Evolutionary conservation across 2,797 vertebrate species (phyloP), one percentile per base, ranked within the genome.

Genomic region (Enteromius mattozi): DNA sequence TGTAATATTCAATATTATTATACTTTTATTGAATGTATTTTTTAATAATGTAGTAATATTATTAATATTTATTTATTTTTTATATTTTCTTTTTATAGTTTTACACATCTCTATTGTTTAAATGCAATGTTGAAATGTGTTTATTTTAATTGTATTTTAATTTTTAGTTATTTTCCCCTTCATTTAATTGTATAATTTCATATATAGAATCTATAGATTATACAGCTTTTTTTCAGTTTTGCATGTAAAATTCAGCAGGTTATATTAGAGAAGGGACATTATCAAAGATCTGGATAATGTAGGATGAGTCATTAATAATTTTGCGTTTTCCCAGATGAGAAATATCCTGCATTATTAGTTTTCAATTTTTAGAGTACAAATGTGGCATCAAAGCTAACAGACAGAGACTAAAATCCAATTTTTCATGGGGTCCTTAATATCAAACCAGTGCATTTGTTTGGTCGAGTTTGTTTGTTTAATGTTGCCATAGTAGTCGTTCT

Each of bases 401-500:
- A 14, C 30, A 33, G 30, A 49, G 33, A 59, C 35, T 12, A 2
- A 24, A 77, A 42, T 61, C 1, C n/a, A 24, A 42, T 24, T 77
- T 40, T 59, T 59, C 35, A 24, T 59, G 54, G 17, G 47, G 30
- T n/a, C 7, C 56, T 45, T 71, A n/a, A 45, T 61, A 72, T 51
- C 40, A 47, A 81, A 51, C 51, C 16, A 10, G 51, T 45, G 24
- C 68, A 47, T 27, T 16, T 16, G 72, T 63, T 85, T 8, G 42
- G 7, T 65, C 1, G 68, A 80, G 65, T 72, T 80, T 88, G 83
- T 88, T 88, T 83, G 63, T 54, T 40, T 61, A 19, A 8, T 59
- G 87, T 85, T 85, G 82, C 80, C 66, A 81, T 88, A 81, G 85
- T 19, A 68, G 51, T 71, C 14, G 27, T n/a, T 80, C 24, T 27